Percentiles rank a stretch among this genome's conserved stretches.
These are phyloP conservation scores for Muschampia plurimacula DNA, from an alignment of 2,888 invertebrate genomes.

Conservation along the genomic window DNA sequence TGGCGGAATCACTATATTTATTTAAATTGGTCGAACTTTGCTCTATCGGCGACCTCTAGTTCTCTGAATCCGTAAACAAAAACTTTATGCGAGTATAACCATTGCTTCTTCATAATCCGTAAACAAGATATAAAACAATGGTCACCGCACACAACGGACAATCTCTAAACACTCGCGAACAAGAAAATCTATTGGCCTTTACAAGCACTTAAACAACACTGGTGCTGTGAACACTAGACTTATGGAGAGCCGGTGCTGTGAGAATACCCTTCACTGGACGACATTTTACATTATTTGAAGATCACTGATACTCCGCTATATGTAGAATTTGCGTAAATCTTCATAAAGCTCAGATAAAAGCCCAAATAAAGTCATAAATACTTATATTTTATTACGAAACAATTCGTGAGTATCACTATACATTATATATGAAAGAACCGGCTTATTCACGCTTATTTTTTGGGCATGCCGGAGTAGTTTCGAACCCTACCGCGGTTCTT, in stretches of 20 bases:
- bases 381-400: no score
- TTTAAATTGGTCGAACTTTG: no score
- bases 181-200: conserved; percentile 40
- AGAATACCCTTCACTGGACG: conserved; percentile 37
- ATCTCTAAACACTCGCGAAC: conserved; percentile 38
- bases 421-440: no score
- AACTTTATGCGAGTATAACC: neutral
- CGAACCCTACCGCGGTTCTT: no score
- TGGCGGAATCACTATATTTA: no score
- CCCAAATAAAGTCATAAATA: no score
- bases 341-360: no score
- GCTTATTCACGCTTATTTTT: no score
- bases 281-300: conserved; percentile 29
- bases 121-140: neutral
- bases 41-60: no score
- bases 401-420: no score
- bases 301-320: conserved; percentile 18
- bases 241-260: conserved; percentile 24
- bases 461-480: no score
- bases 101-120: neutral
- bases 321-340: neutral
- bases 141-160: conserved; percentile 27
- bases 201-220: conserved; percentile 36
- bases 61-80: neutral
- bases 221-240: conserved; percentile 35